These are phyloP conservation scores for Onthophagus sagittarius DNA, from an alignment of 2,888 invertebrate species.

Conservation along the genomic window DNA sequence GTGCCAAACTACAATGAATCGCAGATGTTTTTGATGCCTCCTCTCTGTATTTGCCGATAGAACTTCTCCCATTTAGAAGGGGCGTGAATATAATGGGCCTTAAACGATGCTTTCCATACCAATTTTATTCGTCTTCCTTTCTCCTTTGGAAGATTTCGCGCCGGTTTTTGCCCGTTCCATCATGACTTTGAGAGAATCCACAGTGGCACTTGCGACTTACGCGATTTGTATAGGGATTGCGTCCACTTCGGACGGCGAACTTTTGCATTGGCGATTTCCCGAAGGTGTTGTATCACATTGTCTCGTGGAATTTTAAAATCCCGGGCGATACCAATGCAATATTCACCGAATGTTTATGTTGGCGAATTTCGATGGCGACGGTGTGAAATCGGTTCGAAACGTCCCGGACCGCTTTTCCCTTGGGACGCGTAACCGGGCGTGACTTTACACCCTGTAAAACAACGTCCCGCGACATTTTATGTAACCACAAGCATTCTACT, in stretches of 20 bases:
- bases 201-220: neutral
- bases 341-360: slow-evolving; percentile 6
- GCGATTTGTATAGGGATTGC: neutral
- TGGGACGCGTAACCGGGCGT: neutral
- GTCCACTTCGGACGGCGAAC: neutral
- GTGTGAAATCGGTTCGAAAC: neutral
- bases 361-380: slow-evolving; percentile 6
- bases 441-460: neutral
- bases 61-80: neutral
- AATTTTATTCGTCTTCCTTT: neutral
- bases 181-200: neutral
- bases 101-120: neutral
- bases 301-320: slow-evolving; percentile 6
- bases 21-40: neutral
- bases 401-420: neutral
- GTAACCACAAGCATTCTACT: neutral
- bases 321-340: slow-evolving; percentile 6
- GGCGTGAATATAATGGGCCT: neutral
- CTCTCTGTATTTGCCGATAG: neutral
- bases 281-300: slow-evolving; percentile 2
- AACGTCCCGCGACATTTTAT: neutral
- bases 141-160: neutral
- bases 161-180: neutral
- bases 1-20: neutral
- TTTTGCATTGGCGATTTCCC: slow-evolving; percentile 5